Evolutionary conservation across 2,888 invertebrate species (phyloP).

Genomic region (Oxystoma pomonae): DNA sequence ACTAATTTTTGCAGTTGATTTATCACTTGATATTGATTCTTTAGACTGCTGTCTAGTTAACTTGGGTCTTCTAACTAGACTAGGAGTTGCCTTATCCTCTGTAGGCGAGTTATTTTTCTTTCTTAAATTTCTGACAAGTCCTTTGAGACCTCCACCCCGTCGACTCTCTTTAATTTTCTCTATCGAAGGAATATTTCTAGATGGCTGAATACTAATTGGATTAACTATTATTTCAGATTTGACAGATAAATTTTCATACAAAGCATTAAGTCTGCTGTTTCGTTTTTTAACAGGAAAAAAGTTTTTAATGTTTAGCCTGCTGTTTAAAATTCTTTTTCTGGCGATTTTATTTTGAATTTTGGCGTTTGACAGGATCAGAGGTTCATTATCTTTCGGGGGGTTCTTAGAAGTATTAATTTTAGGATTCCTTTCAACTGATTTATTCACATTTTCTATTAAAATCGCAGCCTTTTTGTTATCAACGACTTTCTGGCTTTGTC

Average conservation of each 20-base stretch:
- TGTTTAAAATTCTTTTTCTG: constrained; percentile 27
- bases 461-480: not conserved
- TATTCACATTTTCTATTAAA: not conserved
- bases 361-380: constrained; percentile 2
- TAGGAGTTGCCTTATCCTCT: constrained; percentile 2
- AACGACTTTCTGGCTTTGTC: constrained; percentile 18
- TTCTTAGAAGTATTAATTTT: not conserved
- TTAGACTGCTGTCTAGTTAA: not conserved
- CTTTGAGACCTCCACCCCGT: constrained; percentile 23
- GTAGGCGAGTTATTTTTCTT: constrained; percentile 23
- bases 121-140: constrained; percentile 28
- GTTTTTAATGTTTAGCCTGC: constrained; percentile 36
- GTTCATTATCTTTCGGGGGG: constrained; percentile 3
- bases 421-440: not conserved
- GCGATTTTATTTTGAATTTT: constrained; percentile 19
- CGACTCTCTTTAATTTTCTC: constrained; percentile 21
- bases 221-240: not conserved
- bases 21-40: not conserved
- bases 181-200: not conserved
- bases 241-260: not conserved
- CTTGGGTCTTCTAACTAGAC: not conserved
- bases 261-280: constrained; percentile 18
- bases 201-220: not conserved
- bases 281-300: constrained; percentile 39
- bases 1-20: not conserved